Evolutionary conservation across 2,797 vertebrate species (phyloP).

Genomic region (Phoebastria nigripes): DNA sequence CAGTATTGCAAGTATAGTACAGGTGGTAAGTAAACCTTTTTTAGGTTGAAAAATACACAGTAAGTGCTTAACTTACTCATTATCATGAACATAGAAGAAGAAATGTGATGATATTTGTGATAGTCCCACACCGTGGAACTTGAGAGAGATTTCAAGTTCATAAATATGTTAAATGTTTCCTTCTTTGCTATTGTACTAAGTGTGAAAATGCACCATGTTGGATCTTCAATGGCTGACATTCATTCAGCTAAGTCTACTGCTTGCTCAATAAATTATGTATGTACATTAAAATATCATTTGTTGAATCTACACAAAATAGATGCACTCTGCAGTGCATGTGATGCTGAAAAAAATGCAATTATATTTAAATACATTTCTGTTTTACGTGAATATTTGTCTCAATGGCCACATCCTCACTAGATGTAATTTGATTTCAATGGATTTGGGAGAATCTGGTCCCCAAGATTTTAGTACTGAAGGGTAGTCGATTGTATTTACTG

Average conservation of each 20-base stretch:
- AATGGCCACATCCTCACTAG: neutral
- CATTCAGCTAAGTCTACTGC: conserved; percentile 41
- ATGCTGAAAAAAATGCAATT: neutral
- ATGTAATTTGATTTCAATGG: neutral
- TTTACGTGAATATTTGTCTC: conserved; percentile 17
- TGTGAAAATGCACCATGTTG: conserved; percentile 44
- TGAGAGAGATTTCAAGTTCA: conserved; percentile 21
- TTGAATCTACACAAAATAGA: conserved; percentile 39
- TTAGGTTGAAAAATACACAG: neutral
- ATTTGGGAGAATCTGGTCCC: neutral
- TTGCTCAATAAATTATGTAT: conserved; percentile 67
- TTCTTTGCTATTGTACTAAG: conserved; percentile 31
- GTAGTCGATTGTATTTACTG: neutral
- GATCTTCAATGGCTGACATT: conserved; percentile 54
- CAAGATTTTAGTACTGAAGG: neutral
- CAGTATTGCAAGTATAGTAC: neutral
- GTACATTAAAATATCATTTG: conserved; percentile 61
- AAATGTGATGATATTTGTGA: neutral
- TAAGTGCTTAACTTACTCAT: neutral
- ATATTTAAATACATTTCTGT: neutral
- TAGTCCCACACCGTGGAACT: neutral
- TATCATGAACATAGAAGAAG: neutral
- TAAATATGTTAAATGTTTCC: conserved; percentile 52
- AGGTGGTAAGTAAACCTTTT: neutral
- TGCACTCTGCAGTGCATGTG: neutral